Conservation (phyloP, 1,140 invertebrate genomes). For the Diprion similis region DNA sequence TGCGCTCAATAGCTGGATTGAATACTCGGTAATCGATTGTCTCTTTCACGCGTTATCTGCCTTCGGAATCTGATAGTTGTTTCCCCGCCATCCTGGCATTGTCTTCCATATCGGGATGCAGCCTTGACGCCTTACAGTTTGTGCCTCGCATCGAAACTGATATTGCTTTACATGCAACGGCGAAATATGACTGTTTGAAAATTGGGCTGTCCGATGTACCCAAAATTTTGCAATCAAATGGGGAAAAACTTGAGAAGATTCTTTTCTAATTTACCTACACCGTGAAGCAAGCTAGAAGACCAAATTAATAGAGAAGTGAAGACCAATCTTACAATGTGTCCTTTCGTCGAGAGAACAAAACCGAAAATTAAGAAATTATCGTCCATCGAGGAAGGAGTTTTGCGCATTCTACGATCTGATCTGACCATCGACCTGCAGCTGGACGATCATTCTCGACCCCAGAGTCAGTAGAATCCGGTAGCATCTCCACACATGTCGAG, state of each 20-base stretch:
- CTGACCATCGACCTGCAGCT: background rate
- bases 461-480: background rate
- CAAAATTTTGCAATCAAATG: too few relatives aligned
- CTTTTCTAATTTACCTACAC: too few relatives aligned
- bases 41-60: background rate
- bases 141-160: background rate
- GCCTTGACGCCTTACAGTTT: background rate
- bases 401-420: background rate
- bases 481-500: background rate
- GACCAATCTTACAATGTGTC: too few relatives aligned
- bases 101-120: slow-evolving; percentile 1
- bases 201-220: background rate
- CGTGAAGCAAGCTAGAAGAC: too few relatives aligned
- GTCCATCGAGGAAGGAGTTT: background rate
- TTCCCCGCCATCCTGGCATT: slow-evolving; percentile 1
- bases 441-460: too few relatives aligned
- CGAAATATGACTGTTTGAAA: background rate
- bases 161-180: background rate
- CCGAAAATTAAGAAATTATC: too few relatives aligned
- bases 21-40: background rate
- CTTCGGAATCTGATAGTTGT: background rate
- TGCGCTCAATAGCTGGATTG: too few relatives aligned
- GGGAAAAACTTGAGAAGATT: too few relatives aligned
- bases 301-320: too few relatives aligned
- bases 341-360: too few relatives aligned